A percentile compares a stretch with the other conserved stretches of the same genome.
These are phyloP conservation scores for Podargus strigoides DNA, from an alignment of 2,797 vertebrate genomes.

Conservation along the genomic window DNA sequence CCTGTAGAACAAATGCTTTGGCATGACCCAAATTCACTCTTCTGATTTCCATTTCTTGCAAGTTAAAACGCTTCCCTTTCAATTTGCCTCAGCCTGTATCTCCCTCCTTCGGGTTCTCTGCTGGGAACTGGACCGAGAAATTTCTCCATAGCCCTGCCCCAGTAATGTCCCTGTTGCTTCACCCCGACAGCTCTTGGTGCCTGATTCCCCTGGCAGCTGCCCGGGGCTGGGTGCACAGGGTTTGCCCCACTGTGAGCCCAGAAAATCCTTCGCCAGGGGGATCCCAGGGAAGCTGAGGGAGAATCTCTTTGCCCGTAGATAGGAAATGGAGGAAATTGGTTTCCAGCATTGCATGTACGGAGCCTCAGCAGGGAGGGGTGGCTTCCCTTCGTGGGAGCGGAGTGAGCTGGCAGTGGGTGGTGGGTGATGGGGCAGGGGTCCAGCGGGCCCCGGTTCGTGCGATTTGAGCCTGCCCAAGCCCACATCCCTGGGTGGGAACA, in stretches of 20 bases:
- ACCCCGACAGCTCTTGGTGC: not conserved
- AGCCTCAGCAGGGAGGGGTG: not conserved
- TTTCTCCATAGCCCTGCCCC: not conserved
- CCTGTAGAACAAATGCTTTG: not conserved
- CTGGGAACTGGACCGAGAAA: not conserved
- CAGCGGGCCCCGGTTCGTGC: accelerated
- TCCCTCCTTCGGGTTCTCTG: not conserved
- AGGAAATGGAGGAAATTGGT: not conserved
- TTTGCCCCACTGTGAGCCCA: not conserved
- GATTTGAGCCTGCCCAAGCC: not conserved
- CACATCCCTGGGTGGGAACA: constrained; percentile 12
- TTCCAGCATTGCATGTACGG: accelerated
- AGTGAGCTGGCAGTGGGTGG: not conserved
- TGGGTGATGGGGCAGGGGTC: not conserved
- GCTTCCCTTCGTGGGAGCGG: accelerated
- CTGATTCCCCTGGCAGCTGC: accelerated
- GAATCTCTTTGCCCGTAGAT: not conserved
- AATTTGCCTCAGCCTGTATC: not conserved
- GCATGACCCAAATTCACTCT: constrained; percentile 49
- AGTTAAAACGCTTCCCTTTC: not conserved
- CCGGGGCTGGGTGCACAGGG: not conserved
- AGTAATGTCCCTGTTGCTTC: accelerated
- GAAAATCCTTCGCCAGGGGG: not conserved
- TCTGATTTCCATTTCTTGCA: constrained; percentile 44
- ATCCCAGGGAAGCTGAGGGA: not conserved